A percentile compares a stretch with the other conserved stretches of the same genome.
Conservation (phyloP, 2,888 invertebrate genomes). For the Thumatha senex region DNA sequence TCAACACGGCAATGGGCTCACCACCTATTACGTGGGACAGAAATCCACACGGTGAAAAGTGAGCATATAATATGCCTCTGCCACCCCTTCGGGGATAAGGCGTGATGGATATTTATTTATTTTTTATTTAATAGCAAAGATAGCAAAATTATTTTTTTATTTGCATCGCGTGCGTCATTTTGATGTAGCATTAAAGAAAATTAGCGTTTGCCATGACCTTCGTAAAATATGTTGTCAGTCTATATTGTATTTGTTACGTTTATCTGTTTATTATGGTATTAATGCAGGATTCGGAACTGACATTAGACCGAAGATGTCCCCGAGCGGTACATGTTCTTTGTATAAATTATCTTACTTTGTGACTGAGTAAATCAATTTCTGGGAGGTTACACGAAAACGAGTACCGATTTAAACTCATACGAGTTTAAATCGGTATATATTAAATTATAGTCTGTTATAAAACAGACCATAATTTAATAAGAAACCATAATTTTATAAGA, state of each 20-base stretch:
- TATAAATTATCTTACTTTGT: conserved; percentile 67
- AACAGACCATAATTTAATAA: no score
- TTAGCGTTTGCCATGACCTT: conserved; percentile 73
- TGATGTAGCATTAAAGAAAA: conserved; percentile 66
- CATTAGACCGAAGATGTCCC: conserved; percentile 67
- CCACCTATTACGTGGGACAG: no score
- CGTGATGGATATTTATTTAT: no score
- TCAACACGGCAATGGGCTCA: no score
- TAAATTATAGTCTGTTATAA: no score
- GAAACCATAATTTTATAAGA: conserved; percentile 24
- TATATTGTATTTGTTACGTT: conserved; percentile 47
- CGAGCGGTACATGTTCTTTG: conserved; percentile 73
- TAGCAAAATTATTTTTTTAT: conserved; percentile 46
- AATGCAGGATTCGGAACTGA: conserved; percentile 52
- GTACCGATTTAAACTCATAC: conserved; percentile 41
- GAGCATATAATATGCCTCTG: no score
- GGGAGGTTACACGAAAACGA: conserved; percentile 40
- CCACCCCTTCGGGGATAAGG: no score
- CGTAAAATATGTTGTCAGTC: conserved; percentile 42
- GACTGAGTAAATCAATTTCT: conserved; percentile 52
- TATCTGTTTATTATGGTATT: conserved; percentile 58
- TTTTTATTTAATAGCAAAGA: conserved; percentile 26
- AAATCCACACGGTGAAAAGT: no score
- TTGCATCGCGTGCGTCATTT: conserved; percentile 56
- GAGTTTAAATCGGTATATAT: no score